Conservation (phyloP, 2,113 vertebrate species). For the Rhinogobius similis region DNA sequence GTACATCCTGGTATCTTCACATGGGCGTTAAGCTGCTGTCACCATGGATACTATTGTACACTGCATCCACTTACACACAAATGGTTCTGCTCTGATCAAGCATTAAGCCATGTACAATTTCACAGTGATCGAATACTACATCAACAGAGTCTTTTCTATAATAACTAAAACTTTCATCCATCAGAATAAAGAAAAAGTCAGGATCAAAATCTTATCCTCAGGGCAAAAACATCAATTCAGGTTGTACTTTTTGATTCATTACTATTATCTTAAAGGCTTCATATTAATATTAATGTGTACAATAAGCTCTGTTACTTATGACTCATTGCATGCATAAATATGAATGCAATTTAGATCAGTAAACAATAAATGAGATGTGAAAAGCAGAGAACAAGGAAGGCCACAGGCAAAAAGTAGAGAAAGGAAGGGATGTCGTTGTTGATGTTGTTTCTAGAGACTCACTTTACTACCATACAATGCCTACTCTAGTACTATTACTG, state of each 20-base stretch:
- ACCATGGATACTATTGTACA: constrained; percentile 62
- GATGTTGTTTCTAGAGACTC: too few species aligned
- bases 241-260: not conserved
- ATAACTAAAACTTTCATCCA: constrained; percentile 21
- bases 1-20: constrained; percentile 37
- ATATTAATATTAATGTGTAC: constrained; percentile 49
- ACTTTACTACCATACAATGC: too few species aligned
- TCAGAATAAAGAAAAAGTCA: constrained; percentile 29
- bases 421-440: not conserved
- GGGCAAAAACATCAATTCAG: constrained; percentile 16
- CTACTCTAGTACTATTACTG: too few species aligned
- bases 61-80: constrained; percentile 64
- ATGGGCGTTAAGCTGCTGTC: constrained; percentile 54
- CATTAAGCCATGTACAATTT: constrained; percentile 57
- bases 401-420: not conserved
- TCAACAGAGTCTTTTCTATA: not conserved
- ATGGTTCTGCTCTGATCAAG: constrained; percentile 59
- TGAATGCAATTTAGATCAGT: not conserved
- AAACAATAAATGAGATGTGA: not conserved
- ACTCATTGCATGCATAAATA: constrained; percentile 28
- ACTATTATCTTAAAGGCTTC: constrained; percentile 12
- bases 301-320: constrained; percentile 28
- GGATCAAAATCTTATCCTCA: constrained; percentile 6
- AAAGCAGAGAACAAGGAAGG: not conserved
- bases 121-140: constrained; percentile 52